Evolutionary conservation across 2,797 vertebrate species (phyloP), one percentile per base, ranked within the genome.

Genomic region (Tympanoctomys barrerae): DNA sequence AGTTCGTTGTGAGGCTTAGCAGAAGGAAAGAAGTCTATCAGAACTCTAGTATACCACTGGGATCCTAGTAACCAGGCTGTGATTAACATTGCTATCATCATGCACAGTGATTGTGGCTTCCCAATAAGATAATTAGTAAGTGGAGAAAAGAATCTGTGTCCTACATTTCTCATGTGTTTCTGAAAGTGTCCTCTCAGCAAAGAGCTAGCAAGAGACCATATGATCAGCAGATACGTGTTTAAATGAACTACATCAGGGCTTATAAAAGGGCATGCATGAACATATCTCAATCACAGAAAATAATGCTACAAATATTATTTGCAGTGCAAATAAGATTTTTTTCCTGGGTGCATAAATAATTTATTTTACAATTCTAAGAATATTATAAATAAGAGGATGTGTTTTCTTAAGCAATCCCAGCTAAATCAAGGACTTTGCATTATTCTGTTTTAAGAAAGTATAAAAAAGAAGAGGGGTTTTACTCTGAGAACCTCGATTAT

Each of bases 381-480:
- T n/a, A 2, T 66, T 57, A 36, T 84, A 88, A 91, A 71, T 61
- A 93, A 91, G 21, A 2, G 2, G 79, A 36, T 36, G 57, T 1
- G 1, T 96, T 81, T 54, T 39, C 96, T 84, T 78, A 26, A 82
- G 46, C 8, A 95, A 88, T 70, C 31, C 85, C 1, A 85, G 1
- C 0, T 95, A 68, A 94, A 91, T 57, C 62, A 88, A 73, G 9
- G 81, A 5, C 5, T 84, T 82, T 94, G 94, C 49, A 78, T 97
- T 95, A 87, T 31, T 93, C 3, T 7, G 96, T 46, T 80, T 94
- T 59, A 92, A 85, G 90, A 78, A 88, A 95, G 68, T 54, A 31
- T 71, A 93, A 93, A 57, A 22, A 36, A 90, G 31, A 75, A 31
- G 66, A 90, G 7, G 3, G 89, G 28, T 97, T 61, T 80, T 94